Evolutionary conservation across 2,113 vertebrate genomes (phyloP).

Genomic region (Seriola rivoliana): DNA sequence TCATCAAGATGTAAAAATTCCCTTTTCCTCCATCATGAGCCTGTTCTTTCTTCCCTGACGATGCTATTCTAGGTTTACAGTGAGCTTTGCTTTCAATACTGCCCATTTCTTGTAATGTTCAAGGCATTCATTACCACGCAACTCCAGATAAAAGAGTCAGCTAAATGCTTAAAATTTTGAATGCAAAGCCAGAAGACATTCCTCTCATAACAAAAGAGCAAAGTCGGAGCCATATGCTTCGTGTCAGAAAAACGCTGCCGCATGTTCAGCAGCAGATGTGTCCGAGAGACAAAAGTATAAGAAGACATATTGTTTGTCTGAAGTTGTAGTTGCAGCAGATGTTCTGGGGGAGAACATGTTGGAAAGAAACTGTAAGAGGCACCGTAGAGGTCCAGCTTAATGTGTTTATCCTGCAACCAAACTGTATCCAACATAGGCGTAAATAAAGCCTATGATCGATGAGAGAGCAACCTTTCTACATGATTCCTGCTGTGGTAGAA

Average conservation of each 20-base stretch:
- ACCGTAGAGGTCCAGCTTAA: not conserved
- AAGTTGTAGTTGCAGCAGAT: slow-evolving; percentile 54
- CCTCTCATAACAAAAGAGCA: slow-evolving; percentile 48
- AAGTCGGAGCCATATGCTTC: slow-evolving; percentile 52
- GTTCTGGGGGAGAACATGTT: slow-evolving; percentile 3
- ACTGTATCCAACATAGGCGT: not conserved
- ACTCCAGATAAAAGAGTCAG: slow-evolving; percentile 26
- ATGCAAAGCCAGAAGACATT: slow-evolving; percentile 33
- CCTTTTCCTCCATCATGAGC: not conserved
- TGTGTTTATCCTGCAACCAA: slow-evolving; percentile 1
- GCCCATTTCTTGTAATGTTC: not conserved
- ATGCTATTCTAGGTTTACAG: not conserved
- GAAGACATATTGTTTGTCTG: slow-evolving; percentile 47
- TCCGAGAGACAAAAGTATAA: slow-evolving; percentile 40
- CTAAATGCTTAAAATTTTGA: slow-evolving; percentile 35
- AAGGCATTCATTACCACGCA: not conserved
- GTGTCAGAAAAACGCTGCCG: slow-evolving; percentile 42
- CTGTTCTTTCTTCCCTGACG: not conserved
- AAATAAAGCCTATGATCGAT: not conserved
- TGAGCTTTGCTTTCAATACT: not conserved
- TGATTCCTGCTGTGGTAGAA: not conserved
- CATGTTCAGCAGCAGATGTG: slow-evolving; percentile 60
- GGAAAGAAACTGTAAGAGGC: not conserved
- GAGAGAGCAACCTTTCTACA: not conserved
- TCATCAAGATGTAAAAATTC: not conserved